Evolutionary conservation across 2,888 invertebrate species (phyloP), one percentile per base, ranked within the genome.

Genomic region (Thecophora atra): DNA sequence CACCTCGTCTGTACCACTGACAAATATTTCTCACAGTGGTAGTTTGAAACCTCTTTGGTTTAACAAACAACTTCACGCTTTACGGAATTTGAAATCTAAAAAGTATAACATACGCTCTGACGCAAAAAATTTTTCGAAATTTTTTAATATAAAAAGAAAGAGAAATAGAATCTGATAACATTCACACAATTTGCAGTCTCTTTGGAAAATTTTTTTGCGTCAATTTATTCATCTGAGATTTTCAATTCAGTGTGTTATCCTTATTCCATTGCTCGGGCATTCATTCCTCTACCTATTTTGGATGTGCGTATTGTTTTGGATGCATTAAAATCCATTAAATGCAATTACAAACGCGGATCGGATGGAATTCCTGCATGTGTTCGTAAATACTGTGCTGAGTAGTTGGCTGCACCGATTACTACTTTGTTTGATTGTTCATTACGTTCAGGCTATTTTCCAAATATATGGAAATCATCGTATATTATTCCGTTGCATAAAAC

Each of bases 141-240:
- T 66, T 52, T 52, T 66, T 4, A 54, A 66, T 54, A 30, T 51
- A 5, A 66, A 66, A 52, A 24, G 54, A 2, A 66, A 30, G 19
- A 11, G 3, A 17, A 42, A 2, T 30, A 6, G 62, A 62, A 37
- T 62, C 62, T n/a, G 37, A 62, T 30, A 21, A 19, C n/a, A 4
- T 17, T 42, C n/a, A 8, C 17, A 37, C 3, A 11, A 62, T 42
- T 11, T 62, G 62, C 21, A 42, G 37, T 21, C 62, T 42, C 15
- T 37, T 62, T 37, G 64, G 21, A 6, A 44, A 64, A 3, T 47
- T 47, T 21, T 63, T 47, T 42, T 21, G 28, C 24, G 28, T 26
- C 28, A 11, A 60, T 15, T 60, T 60, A 30, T 60, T 26, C 30
- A 28, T 15, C 26, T 7, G 6, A 26, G 4, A n/a, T n/a, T 13